Conservation (phyloP, 1,140 invertebrate species). For the Potamilus streckersoni region DNA sequence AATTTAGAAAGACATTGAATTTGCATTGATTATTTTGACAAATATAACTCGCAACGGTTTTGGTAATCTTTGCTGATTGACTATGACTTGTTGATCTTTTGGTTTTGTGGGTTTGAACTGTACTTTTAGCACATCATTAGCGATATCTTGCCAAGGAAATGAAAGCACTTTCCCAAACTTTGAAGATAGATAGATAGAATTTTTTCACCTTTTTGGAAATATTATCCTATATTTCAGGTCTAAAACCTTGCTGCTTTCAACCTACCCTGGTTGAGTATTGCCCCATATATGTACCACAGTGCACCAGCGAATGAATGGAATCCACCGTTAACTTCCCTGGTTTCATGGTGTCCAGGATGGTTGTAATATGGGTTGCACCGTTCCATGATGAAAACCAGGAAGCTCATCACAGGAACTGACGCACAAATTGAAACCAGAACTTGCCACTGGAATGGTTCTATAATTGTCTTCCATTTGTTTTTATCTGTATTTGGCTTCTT, state of each 20-base stretch:
- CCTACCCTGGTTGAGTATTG: constrained; percentile 34
- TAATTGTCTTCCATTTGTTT: constrained; percentile 42
- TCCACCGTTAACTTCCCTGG: constrained; percentile 1
- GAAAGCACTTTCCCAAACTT: too few relatives aligned
- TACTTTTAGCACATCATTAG: too few relatives aligned
- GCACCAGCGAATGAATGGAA: constrained; percentile 7
- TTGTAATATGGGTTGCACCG: constrained; percentile 16
- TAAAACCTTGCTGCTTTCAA: neutral
- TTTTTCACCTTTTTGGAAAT: too few relatives aligned
- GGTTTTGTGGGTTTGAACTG: too few relatives aligned
- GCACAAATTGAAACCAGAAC: constrained; percentile 34
- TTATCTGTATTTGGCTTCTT: constrained; percentile 38
- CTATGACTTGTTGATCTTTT: too few relatives aligned
- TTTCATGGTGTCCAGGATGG: neutral
- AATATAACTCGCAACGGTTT: too few relatives aligned
- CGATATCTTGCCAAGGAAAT: too few relatives aligned
- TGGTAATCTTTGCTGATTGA: too few relatives aligned
- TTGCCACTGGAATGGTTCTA: constrained; percentile 44
- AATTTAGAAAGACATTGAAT: too few relatives aligned
- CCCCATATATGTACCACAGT: constrained; percentile 42
- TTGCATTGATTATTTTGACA: too few relatives aligned
- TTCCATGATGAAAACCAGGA: constrained; percentile 5
- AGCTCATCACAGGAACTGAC: neutral
- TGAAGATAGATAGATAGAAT: too few relatives aligned
- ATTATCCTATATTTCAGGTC: too few relatives aligned